Conservation (phyloP, 2,797 vertebrate genomes). For the Bradypus variegatus region DNA sequence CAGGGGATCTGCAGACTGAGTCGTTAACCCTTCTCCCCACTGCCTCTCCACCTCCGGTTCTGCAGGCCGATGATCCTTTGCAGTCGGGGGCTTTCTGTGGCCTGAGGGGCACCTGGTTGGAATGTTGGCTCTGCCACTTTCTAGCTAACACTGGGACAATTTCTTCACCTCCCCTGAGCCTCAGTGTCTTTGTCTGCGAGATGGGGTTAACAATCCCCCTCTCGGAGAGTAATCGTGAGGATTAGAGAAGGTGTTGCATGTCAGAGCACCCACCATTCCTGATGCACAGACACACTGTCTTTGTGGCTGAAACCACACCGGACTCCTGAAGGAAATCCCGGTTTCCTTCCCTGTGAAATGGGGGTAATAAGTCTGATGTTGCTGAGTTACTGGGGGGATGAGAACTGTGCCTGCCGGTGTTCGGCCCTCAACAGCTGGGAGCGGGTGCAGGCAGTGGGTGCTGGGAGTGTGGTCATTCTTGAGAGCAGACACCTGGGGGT, state of each 20-base stretch:
- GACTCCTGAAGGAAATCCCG: background rate
- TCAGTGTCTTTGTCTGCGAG: too few species aligned
- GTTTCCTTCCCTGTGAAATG: too few species aligned
- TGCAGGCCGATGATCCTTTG: background rate
- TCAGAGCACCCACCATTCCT: too few species aligned
- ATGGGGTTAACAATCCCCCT: background rate
- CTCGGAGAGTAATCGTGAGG: background rate
- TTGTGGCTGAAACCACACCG: background rate
- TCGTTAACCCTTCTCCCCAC: too few species aligned
- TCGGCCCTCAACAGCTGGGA: too few species aligned
- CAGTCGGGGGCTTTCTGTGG: background rate
- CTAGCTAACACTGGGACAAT: background rate
- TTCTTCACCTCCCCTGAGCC: background rate
- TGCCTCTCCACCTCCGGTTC: fast-evolving
- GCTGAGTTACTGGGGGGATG: too few species aligned
- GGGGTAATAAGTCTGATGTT: too few species aligned
- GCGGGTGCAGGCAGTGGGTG: too few species aligned
- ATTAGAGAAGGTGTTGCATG: background rate
- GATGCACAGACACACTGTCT: too few species aligned
- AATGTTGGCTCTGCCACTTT: background rate
- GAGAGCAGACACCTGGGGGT: too few species aligned
- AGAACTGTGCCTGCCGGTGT: too few species aligned
- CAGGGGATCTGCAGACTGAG: background rate
- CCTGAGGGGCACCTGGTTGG: background rate
- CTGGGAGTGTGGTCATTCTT: too few species aligned